These are phyloP conservation scores for Picathartes gymnocephalus DNA, from an alignment of 2,113 vertebrate genomes.

Conservation along the genomic window DNA sequence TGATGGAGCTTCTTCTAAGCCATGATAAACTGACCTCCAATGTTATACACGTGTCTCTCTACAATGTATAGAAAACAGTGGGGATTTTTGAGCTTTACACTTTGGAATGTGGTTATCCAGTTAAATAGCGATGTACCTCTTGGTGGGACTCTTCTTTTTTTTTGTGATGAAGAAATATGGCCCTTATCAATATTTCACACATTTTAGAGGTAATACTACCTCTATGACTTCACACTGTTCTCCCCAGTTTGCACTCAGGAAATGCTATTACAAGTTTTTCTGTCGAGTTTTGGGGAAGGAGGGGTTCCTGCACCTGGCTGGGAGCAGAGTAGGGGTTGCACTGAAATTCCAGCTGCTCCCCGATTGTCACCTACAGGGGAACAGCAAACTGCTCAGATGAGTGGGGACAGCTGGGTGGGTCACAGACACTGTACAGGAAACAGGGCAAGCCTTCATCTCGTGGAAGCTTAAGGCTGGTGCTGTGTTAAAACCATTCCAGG, in stretches of 20 bases:
- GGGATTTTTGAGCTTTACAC: not conserved
- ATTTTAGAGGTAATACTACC: slow-evolving; percentile 47
- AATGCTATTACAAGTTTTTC: slow-evolving; percentile 70
- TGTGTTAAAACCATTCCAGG: not conserved
- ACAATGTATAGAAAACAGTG: not conserved
- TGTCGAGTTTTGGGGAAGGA: slow-evolving; percentile 66
- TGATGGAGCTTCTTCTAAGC: slow-evolving; percentile 57
- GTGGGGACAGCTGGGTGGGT: not conserved
- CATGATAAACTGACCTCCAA: not conserved
- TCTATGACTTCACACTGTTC: slow-evolving; percentile 57
- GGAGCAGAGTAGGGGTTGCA: not conserved
- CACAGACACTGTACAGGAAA: not conserved
- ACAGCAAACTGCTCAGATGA: not conserved
- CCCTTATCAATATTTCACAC: slow-evolving; percentile 70
- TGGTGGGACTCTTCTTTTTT: not conserved
- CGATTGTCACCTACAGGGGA: not conserved
- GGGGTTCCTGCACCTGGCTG: slow-evolving; percentile 49
- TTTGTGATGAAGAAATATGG: slow-evolving; percentile 25
- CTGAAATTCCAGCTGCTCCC: slow-evolving; percentile 42
- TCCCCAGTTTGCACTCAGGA: slow-evolving; percentile 65
- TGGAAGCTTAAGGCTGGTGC: not conserved
- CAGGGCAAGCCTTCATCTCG: not conserved
- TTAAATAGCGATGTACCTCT: not conserved
- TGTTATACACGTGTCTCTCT: not conserved
- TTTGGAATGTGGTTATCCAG: not conserved